Percentiles rank a stretch among this genome's conserved stretches.
Evolutionary conservation across 2,113 vertebrate genomes (phyloP).

Genomic region (Albula glossodonta): DNA sequence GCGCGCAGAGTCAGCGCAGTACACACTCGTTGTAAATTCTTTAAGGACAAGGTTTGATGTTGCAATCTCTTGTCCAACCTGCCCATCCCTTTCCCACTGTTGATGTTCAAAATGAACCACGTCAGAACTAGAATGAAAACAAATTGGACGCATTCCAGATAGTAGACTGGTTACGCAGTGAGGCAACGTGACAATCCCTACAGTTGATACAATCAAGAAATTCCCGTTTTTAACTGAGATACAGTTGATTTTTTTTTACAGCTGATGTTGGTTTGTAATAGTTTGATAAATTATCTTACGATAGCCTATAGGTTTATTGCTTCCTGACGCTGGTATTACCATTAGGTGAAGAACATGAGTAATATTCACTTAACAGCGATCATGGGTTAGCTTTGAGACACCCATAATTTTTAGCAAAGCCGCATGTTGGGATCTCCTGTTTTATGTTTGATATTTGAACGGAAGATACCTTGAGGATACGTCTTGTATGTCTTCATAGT

Average conservation of each 20-base stretch:
- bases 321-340: neutral
- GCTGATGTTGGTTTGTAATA: neutral
- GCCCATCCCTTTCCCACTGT: neutral
- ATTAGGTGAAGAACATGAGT: no score
- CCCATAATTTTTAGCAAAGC: neutral
- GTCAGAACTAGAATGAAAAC: neutral
- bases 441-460: no score
- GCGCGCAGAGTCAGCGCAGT: neutral
- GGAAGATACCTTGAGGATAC: neutral
- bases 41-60: neutral
- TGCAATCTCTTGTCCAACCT: neutral
- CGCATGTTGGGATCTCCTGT: no score
- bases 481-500: neutral
- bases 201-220: neutral
- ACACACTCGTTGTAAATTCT: neutral
- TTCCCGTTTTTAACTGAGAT: neutral
- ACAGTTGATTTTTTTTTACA: neutral
- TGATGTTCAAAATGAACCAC: neutral
- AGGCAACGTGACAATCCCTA: neutral
- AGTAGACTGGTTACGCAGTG: neutral
- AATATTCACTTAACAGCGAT: neutral
- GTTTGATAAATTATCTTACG: neutral
- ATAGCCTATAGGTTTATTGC: neutral
- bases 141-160: neutral
- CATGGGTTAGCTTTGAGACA: neutral